These are phyloP conservation scores for Choristoneura fumiferana DNA, from an alignment of 1,140 invertebrate genomes.

Conservation along the genomic window DNA sequence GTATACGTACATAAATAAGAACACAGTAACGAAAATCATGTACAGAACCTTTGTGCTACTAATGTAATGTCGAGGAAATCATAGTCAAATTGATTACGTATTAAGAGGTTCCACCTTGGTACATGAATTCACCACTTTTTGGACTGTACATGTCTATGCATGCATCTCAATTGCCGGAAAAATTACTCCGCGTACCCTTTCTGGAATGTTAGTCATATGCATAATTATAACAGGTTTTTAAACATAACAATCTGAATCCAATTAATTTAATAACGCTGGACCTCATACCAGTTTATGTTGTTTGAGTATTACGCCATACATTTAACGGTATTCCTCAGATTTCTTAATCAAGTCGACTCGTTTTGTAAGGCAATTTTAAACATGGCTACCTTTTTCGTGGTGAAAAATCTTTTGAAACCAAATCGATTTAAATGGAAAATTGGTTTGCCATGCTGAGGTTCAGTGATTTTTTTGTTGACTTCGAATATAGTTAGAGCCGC, in stretches of 20 bases:
- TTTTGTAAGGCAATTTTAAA: background rate
- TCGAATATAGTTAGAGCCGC: background rate
- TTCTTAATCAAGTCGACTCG: conserved; percentile 12
- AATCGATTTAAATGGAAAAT: conserved; percentile 6
- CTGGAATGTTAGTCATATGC: no score
- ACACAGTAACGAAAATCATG: no score
- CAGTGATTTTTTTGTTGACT: background rate
- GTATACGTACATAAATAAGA: no score
- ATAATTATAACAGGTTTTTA: no score
- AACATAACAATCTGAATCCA: conserved; percentile 5
- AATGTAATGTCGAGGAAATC: no score
- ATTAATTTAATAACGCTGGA: conserved; percentile 11
- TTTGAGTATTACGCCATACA: conserved; percentile 11
- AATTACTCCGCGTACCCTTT: no score
- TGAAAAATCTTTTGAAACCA: conserved; percentile 15
- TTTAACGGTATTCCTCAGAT: conserved; percentile 13
- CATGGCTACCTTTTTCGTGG: background rate
- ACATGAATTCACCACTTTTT: no score
- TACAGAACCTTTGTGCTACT: no score
- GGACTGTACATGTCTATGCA: no score
- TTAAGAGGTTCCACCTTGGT: no score
- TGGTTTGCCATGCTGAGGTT: conserved; percentile 4
- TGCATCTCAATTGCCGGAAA: no score
- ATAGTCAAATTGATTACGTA: no score
- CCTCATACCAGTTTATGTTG: conserved; percentile 4